Conservation (phyloP, 2,797 vertebrate genomes). For the Sebastiscus tertius region DNA sequence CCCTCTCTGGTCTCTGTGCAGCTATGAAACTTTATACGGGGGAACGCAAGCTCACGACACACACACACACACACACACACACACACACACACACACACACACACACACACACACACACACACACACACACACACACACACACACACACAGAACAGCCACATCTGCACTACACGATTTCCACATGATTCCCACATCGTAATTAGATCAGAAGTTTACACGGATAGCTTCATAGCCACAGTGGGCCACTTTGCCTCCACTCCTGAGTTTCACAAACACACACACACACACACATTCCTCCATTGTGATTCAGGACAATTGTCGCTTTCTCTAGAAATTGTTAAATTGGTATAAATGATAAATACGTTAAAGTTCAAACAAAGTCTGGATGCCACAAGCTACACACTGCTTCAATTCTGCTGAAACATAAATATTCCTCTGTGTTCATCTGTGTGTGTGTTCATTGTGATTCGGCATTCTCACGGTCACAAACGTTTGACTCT, state of each 20-base stretch:
- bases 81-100: not conserved
- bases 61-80: too few relatives aligned
- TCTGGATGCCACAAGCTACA: constrained; percentile 34
- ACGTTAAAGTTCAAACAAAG: constrained; percentile 41
- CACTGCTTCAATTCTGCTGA: constrained; percentile 24
- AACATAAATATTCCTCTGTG: constrained; percentile 12
- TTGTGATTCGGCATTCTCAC: constrained; percentile 35
- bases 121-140: too few relatives aligned
- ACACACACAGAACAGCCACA: constrained; percentile 15
- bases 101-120: not conserved
- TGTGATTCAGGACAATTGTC: constrained; percentile 32
- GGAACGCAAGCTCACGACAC: not conserved
- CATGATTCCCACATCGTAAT: constrained; percentile 65
- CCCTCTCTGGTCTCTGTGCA: constrained; percentile 33
- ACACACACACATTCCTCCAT: constrained; percentile 29
- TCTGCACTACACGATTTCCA: constrained; percentile 50
- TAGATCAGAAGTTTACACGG: constrained; percentile 59
- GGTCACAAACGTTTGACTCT: not conserved
- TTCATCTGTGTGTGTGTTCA: constrained; percentile 11
- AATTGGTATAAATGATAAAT: constrained; percentile 58
- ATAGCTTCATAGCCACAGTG: constrained; percentile 36
- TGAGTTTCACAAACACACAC: constrained; percentile 5
- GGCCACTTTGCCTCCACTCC: constrained; percentile 19
- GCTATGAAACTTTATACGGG: constrained; percentile 55
- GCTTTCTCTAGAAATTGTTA: constrained; percentile 56